A percentile compares a stretch with the other conserved stretches of the same genome.
Evolutionary conservation across 2,113 vertebrate genomes (phyloP).

Genomic region (Phalacrocorax carbo): DNA sequence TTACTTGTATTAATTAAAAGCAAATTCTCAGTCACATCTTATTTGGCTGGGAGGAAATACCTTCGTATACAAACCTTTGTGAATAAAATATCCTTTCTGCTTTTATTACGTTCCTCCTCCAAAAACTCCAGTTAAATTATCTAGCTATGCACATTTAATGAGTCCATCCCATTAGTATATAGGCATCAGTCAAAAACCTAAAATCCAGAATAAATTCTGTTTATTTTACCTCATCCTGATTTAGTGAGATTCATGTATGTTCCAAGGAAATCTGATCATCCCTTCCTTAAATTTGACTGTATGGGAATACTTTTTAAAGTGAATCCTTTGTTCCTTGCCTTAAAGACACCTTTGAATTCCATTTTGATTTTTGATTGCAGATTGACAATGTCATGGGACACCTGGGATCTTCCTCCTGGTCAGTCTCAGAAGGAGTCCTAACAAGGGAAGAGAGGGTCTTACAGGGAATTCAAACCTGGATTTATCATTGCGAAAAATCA

Average conservation of each 20-base stretch:
- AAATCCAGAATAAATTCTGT: not conserved
- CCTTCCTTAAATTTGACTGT: not conserved
- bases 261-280: not conserved
- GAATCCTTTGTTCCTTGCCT: not conserved
- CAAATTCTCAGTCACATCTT: constrained; percentile 19
- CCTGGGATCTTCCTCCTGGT: not conserved
- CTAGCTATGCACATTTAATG: not conserved
- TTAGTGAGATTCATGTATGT: not conserved
- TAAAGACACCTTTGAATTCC: not conserved
- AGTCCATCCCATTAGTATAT: not conserved
- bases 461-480: not conserved
- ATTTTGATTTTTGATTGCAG: not conserved
- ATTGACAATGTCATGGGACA: not conserved
- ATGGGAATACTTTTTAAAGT: not conserved
- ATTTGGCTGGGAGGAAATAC: constrained; percentile 8
- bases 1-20: constrained; percentile 53
- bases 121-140: not conserved
- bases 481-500: not conserved
- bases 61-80: not conserved
- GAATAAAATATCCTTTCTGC: not conserved
- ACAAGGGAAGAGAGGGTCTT: not conserved
- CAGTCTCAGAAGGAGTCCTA: not conserved
- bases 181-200: not conserved
- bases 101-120: not conserved
- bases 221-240: not conserved